Evolutionary conservation across 1,140 invertebrate genomes (phyloP), one percentile per base, ranked within the genome.

Genomic region (Rhizoglyphus robini): DNA sequence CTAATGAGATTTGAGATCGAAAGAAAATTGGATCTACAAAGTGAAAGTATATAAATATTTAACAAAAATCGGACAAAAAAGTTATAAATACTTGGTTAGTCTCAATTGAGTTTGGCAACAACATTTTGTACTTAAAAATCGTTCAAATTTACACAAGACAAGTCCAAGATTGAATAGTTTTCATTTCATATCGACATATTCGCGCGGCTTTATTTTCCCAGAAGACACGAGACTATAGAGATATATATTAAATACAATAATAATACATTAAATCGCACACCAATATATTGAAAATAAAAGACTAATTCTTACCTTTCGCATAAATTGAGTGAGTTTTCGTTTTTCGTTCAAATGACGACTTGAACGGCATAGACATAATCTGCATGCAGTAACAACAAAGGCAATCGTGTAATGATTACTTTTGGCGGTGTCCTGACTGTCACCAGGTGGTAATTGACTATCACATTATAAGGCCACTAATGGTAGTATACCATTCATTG

Each of bases 161-260:
- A 93, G 77, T 1, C 89, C 90, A 59, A 92, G 80, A 75, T 96
- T 96, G 0, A 91, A 79, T 32, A 92, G 75, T 31, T 90, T 77
- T 3, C 86, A 85, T 70, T 84, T 81, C 90, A 95, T 95, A 70
- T 88, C 84, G 72, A 84, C 82, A 65, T 86, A 78, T 72, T 93
- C 77, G 58, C 67, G 65, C 32, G 48, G 18, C 29, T 51, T 51
- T 51, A 54, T 59, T n/a, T 62, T 69, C 18, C 75, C 67, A 4
- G 66, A 58, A 25, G 15, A 23, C 36, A 71, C 72, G 15, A 78
- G 51, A n/a, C 65, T 66, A 27, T 4, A 63, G 2, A 5, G 36
- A n/a, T n/a, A 31, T 65, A 57, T n/a, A n/a, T 58, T 30, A 38
- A 5, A 15, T 13, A 65, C 34, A n/a, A n/a, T n/a, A n/a, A n/a